A percentile compares a stretch with the other conserved stretches of the same genome.
These are phyloP conservation scores for Hypomecis punctinalis DNA, from an alignment of 2,888 invertebrate species.

Conservation along the genomic window DNA sequence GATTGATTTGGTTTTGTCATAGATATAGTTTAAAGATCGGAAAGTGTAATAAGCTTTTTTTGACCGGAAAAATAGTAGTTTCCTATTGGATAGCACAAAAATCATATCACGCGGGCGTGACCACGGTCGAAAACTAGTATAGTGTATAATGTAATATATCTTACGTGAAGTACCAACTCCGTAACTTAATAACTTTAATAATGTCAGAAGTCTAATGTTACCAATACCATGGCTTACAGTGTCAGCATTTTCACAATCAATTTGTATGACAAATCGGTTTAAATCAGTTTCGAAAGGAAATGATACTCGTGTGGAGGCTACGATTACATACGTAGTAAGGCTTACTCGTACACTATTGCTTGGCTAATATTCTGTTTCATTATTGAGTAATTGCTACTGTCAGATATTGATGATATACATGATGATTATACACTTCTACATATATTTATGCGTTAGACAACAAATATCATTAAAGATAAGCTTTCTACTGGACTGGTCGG, in stretches of 20 bases:
- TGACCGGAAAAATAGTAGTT: no score
- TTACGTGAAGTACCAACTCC: neutral
- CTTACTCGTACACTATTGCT: constrained; percentile 37
- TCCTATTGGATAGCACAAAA: no score
- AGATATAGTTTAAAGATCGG: no score
- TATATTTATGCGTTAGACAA: no score
- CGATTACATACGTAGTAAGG: constrained; percentile 30
- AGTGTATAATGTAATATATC: no score
- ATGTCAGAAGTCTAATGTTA: neutral
- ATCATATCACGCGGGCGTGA: no score
- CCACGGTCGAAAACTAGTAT: no score
- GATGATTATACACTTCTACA: no score
- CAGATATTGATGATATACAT: constrained; percentile 1
- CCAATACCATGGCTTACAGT: constrained; percentile 18
- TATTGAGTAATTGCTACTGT: constrained; percentile 37
- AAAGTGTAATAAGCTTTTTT: no score
- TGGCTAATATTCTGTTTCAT: constrained; percentile 39
- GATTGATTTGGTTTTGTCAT: no score
- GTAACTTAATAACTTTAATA: neutral
- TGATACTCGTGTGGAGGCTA: constrained; percentile 26
- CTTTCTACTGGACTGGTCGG: no score
- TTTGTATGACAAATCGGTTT: constrained; percentile 41
- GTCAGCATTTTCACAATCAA: constrained; percentile 31
- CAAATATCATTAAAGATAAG: no score
- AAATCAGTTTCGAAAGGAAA: constrained; percentile 35